Evolutionary conservation across 2,888 invertebrate genomes (phyloP), one percentile per base, ranked within the genome.

Genomic region (Oscheius sp.): DNA sequence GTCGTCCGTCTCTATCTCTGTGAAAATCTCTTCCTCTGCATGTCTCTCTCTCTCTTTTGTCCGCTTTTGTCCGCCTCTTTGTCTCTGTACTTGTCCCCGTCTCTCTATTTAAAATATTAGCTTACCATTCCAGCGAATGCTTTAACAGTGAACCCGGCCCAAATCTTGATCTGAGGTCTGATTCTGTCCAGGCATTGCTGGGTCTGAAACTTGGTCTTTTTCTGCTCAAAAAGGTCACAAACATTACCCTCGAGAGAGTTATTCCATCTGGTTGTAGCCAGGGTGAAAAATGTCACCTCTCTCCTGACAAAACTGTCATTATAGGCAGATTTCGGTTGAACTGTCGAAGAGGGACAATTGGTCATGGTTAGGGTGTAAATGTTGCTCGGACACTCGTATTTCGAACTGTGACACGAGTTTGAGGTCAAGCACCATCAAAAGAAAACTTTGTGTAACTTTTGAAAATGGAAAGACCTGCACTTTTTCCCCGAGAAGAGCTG

Each of bases 261-360:
- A 13, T 75, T 62, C 48, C 79, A 76, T 47, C 81, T 65, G 35
- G 79, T 81, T 1, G 75, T 76, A 13, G 81, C 81, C 51, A 76
- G 74, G 50, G 76, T 70, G 47, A 79, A 81, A 21, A 71, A 71
- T 1, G 75, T 57, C 1, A 78, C 70, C 55, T 76, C 74, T 11
- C 70, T 75, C 53, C 80, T 70, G 37, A 65, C 62, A 48, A 75
- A 75, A 29, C 32, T 70, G 55, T 75, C 75, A 37, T 72, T 79
- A 50, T 79, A 79, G 37, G 63, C 66, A 4, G 62, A 72, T 1
- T 75, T 72, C 1, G 73, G 51, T 1, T 50, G 53, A 7, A 37
- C 1, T 29, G 21, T 21, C 21, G 32, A 7, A 55, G 51, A 11
- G 0, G 80, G 80, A 50, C 80, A 80, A 48, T 80, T 80, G 42